phyloP scores from a whole-genome alignment of 1,140 invertebrate genomes.

The Procambarus virginalis region DNA sequence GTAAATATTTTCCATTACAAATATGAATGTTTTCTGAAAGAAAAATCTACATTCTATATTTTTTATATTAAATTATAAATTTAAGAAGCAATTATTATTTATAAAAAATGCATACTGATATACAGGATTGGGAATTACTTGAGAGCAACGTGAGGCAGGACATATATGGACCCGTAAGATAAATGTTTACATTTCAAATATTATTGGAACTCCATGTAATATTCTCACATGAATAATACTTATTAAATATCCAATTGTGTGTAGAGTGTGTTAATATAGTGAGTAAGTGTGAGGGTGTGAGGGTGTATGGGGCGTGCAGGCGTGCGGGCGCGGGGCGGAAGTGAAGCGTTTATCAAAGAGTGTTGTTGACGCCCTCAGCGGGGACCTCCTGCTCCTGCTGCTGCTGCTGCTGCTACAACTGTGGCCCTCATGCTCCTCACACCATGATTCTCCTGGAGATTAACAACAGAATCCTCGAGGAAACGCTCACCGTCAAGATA shows the following conservation, averaged over 20 bases:
- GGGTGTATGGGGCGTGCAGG: too few species aligned
- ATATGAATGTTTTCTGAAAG: too few species aligned
- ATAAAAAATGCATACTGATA: too few species aligned
- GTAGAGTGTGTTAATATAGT: too few species aligned
- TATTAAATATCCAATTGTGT: not conserved
- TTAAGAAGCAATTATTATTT: too few species aligned
- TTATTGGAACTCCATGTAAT: constrained; percentile 56
- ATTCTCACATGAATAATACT: constrained; percentile 38
- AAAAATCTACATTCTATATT: constrained; percentile 21
- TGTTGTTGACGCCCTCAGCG: constrained; percentile 15
- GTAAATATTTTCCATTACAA: constrained; percentile 22
- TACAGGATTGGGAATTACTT: too few species aligned
- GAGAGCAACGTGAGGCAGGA: too few species aligned
- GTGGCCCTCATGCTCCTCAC: constrained; percentile 48
- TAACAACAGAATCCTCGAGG: constrained; percentile 98
- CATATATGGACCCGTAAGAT: constrained; percentile 27
- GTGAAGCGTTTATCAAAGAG: constrained; percentile 42
- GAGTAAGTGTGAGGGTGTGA: too few species aligned
- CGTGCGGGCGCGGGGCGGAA: not conserved
- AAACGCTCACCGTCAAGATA: constrained; percentile 94
- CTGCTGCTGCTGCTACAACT: not conserved
- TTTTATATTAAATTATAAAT: not conserved
- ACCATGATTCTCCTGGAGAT: constrained; percentile 98
- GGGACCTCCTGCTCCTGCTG: not conserved
- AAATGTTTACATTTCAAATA: constrained; percentile 65